These are phyloP conservation scores for Dione juno DNA, from an alignment of 2,888 invertebrate genomes.

Conservation along the genomic window DNA sequence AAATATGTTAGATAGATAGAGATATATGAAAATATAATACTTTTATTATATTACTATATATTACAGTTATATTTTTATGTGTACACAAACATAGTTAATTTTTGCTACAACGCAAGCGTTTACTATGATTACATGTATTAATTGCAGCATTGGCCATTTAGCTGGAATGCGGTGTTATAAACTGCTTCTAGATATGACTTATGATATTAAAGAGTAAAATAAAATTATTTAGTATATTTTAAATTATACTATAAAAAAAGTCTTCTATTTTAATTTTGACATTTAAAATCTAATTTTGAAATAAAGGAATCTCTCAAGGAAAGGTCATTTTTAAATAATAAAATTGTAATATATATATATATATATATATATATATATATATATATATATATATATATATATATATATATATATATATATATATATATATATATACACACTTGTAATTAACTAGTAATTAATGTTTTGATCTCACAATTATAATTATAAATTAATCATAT, in stretches of 20 bases:
- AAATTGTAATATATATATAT: too few relatives aligned
- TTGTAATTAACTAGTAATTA: background rate
- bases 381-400: too few relatives aligned
- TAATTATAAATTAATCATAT: constrained; percentile 30
- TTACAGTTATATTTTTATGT: constrained; percentile 26
- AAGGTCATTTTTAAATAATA: too few relatives aligned
- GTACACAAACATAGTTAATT: constrained; percentile 32
- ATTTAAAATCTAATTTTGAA: too few relatives aligned
- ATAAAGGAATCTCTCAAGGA: too few relatives aligned
- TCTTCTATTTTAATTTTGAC: too few relatives aligned
- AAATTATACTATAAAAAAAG: too few relatives aligned
- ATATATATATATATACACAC: background rate
- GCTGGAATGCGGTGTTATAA: constrained; percentile 44
- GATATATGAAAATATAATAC: too few relatives aligned
- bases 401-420: too few relatives aligned
- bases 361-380: too few relatives aligned
- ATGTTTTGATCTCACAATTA: constrained; percentile 27
- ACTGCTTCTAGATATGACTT: constrained; percentile 43
- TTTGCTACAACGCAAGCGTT: constrained; percentile 39
- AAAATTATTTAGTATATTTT: constrained; percentile 34
- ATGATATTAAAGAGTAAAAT: constrained; percentile 47
- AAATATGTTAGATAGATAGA: too few relatives aligned
- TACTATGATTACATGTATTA: constrained; percentile 43
- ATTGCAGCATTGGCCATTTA: constrained; percentile 44
- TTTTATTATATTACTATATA: background rate